These are phyloP conservation scores for Corythornis leucogaster DNA, from an alignment of 2,797 vertebrate species.

Conservation along the genomic window DNA sequence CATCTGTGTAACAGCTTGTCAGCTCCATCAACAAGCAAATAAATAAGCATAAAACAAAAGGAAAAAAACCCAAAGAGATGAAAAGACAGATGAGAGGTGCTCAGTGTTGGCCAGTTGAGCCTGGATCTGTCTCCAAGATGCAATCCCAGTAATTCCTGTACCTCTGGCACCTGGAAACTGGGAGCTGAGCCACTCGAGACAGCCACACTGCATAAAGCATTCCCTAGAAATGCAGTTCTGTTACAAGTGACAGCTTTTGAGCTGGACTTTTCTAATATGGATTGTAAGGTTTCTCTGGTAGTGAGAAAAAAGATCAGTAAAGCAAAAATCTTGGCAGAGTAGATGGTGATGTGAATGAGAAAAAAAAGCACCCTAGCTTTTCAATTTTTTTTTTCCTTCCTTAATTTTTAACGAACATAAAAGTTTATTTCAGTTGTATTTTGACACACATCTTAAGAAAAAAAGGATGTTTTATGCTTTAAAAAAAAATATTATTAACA, in stretches of 20 bases:
- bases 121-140: conserved; percentile 67
- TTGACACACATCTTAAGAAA: neutral
- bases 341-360: neutral
- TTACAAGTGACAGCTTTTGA: neutral
- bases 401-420: neutral
- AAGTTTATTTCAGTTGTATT: neutral
- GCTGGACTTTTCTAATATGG: neutral
- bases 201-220: conserved; percentile 80
- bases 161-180: conserved; percentile 75
- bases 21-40: neutral
- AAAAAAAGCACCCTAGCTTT: neutral
- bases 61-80: neutral
- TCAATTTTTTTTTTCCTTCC: neutral
- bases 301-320: neutral
- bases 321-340: neutral
- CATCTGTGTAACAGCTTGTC: neutral
- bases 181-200: conserved; percentile 79
- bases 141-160: conserved; percentile 80
- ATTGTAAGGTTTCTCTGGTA: neutral
- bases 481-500: neutral
- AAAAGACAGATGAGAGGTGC: neutral
- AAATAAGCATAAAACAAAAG: neutral
- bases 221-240: conserved; percentile 54
- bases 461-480: neutral
- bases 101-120: too few relatives aligned